Percentiles rank a stretch among this genome's conserved stretches.
Evolutionary conservation across 2,113 vertebrate genomes (phyloP).

Genomic region (Oreochromis spilurus): DNA sequence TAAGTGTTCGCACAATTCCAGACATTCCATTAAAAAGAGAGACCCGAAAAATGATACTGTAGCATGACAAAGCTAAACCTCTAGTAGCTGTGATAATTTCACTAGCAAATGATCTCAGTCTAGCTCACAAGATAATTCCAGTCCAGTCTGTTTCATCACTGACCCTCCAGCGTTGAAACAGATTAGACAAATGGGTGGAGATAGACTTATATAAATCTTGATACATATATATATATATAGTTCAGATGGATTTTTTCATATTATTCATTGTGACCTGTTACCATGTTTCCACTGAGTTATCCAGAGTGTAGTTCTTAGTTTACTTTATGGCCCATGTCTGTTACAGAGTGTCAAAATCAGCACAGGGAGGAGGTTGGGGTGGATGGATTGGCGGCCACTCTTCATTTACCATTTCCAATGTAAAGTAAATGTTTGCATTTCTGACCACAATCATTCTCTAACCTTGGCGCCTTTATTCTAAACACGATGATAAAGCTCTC

Average conservation of each 20-base stretch:
- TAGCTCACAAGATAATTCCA: not conserved
- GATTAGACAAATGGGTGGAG: not conserved
- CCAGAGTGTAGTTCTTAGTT: not conserved
- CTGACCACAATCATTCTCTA: not conserved
- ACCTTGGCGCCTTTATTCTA: not conserved
- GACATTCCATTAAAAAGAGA: not conserved
- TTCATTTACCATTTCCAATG: not conserved
- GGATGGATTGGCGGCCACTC: not conserved
- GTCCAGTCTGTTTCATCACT: not conserved
- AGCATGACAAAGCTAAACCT: not conserved
- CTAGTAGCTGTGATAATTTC: not conserved
- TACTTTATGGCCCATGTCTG: not conserved
- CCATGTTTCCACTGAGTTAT: not conserved
- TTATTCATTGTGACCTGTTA: not conserved
- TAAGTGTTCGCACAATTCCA: not conserved
- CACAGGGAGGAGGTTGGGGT: not conserved
- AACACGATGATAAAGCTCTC: not conserved
- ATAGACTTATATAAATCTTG: not conserved
- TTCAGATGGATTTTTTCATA: not conserved
- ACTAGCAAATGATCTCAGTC: not conserved
- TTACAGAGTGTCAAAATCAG: not conserved
- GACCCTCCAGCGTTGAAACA: not conserved
- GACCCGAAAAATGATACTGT: not conserved
- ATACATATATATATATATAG: not conserved
- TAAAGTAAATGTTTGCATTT: not conserved